Conservation (phyloP, 2,113 vertebrate species). For the Dromaius novaehollandiae region DNA sequence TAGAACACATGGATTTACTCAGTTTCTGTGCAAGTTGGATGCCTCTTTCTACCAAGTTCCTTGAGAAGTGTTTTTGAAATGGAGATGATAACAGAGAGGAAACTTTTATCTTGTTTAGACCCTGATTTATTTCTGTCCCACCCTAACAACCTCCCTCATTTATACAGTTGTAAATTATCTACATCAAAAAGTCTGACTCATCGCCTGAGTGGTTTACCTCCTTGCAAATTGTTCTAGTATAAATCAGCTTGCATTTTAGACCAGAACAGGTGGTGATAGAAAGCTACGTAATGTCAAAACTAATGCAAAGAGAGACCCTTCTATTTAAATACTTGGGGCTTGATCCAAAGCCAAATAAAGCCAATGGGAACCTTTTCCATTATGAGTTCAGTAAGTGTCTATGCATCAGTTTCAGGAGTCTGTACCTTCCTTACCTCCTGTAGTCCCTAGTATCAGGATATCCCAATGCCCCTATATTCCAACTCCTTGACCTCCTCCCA, state of each 20-base stretch:
- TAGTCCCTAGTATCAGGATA: not conserved
- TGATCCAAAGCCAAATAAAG: not conserved
- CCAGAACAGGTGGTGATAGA: not conserved
- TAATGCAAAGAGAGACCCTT: not conserved
- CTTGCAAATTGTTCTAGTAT: slow-evolving; percentile 7
- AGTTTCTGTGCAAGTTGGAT: not conserved
- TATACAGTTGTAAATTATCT: not conserved
- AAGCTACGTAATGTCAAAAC: not conserved
- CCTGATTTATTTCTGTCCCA: not conserved
- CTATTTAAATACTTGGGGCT: not conserved
- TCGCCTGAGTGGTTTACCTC: not conserved
- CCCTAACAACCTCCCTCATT: not conserved
- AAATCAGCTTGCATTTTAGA: slow-evolving; percentile 13
- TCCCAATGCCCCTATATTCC: not conserved
- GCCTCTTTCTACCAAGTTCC: not conserved
- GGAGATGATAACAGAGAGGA: not conserved
- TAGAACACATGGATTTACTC: not conserved
- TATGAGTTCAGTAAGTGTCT: not conserved
- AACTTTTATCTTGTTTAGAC: not conserved
- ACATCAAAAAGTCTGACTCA: slow-evolving; percentile 18
- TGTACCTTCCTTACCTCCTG: not conserved
- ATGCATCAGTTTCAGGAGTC: not conserved
- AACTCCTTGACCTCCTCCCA: not conserved
- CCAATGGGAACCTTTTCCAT: not conserved
- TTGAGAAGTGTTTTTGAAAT: not conserved